These are phyloP conservation scores for Drosophila melanogaster DNA, from an alignment of 1,140 invertebrate species.

Conservation along the genomic window DNA sequence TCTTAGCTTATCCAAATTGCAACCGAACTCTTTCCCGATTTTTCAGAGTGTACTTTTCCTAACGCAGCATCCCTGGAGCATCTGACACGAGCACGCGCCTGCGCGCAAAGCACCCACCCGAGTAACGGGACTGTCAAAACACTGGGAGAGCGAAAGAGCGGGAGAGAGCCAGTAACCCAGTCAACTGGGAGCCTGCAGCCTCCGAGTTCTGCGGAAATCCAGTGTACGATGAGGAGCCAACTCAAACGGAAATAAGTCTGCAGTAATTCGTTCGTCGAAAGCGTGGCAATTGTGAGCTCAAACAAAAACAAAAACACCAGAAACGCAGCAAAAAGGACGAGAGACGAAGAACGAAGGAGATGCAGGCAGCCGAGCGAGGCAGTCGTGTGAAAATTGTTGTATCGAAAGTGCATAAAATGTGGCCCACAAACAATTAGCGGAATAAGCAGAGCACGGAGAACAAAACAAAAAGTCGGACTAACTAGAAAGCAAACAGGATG, in stretches of 20 bases:
- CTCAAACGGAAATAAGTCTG: slow-evolving; percentile 40
- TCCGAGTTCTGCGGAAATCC: slow-evolving; percentile 26
- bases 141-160: slow-evolving; percentile 17
- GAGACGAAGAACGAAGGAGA: not conserved
- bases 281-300: slow-evolving; percentile 18
- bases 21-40: not conserved
- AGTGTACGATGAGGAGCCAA: slow-evolving; percentile 57
- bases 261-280: slow-evolving; percentile 25
- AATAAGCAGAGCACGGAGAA: slow-evolving; percentile 4
- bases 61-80: slow-evolving; percentile 67
- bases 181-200: slow-evolving; percentile 43
- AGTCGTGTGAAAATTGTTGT: slow-evolving; percentile 64
- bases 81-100: slow-evolving; percentile 36
- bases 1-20: not conserved
- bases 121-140: slow-evolving; percentile 55
- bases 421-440: slow-evolving; percentile 59
- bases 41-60: slow-evolving; percentile 10
- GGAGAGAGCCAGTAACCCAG: slow-evolving; percentile 11
- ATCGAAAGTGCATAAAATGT: slow-evolving; percentile 70
- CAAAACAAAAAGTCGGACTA: slow-evolving; percentile 36
- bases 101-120: slow-evolving; percentile 23
- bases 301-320: slow-evolving; percentile 20
- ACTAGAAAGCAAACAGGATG: slow-evolving; percentile 45
- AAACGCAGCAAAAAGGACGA: not conserved
- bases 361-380: slow-evolving; percentile 9